These are phyloP conservation scores for Tragelaphus imberbis DNA, from an alignment of 2,113 vertebrate genomes.

Conservation along the genomic window DNA sequence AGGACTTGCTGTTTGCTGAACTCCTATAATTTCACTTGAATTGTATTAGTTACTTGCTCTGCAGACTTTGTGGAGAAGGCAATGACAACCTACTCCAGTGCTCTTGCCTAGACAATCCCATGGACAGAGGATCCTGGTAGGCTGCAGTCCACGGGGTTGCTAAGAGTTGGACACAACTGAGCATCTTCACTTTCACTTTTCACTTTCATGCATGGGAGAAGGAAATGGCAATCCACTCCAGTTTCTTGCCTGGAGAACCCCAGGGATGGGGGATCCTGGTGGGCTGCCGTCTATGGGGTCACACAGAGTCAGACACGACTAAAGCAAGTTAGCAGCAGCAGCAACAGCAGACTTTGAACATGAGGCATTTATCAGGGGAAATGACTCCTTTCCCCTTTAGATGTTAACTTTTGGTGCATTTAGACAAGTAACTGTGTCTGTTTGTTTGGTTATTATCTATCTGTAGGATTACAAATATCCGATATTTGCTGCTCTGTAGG, in stretches of 20 bases:
- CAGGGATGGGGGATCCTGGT: not conserved
- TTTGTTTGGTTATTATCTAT: not conserved
- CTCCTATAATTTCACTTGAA: slow-evolving; percentile 26
- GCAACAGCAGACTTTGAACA: slow-evolving; percentile 7
- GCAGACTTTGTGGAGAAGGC: not conserved
- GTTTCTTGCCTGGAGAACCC: not conserved
- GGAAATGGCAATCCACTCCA: not conserved
- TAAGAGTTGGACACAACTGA: not conserved
- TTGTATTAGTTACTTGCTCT: not conserved
- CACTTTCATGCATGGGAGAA: not conserved
- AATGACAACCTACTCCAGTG: not conserved
- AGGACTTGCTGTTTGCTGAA: slow-evolving; percentile 50
- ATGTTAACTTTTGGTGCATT: not conserved
- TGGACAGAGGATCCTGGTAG: not conserved
- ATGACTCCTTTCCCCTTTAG: not conserved
- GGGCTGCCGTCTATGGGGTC: not conserved
- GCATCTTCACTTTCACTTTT: not conserved
- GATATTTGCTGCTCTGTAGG: not conserved
- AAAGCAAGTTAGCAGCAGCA: not conserved
- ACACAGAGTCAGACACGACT: not conserved
- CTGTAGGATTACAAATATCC: not conserved
- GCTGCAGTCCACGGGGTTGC: not conserved
- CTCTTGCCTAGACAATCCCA: not conserved
- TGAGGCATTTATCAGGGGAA: not conserved
- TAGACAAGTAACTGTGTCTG: not conserved